phyloP scores from a whole-genome alignment of 2,797 vertebrate genomes.

The Coregonus ussuriensis region DNA sequence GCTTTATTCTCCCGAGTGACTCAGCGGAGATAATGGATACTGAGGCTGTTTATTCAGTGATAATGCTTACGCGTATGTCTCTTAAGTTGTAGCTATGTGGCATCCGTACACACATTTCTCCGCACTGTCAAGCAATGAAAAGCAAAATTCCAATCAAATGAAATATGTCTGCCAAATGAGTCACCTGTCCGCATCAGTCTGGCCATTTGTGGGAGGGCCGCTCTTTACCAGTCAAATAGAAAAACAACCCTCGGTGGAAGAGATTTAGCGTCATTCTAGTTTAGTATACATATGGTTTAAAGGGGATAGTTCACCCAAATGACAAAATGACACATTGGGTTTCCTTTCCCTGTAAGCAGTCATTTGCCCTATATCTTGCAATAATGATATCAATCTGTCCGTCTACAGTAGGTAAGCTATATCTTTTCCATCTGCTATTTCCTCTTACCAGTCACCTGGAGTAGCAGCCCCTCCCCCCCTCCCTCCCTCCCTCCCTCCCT shows the following conservation, averaged over 20 bases:
- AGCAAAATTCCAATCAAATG: conserved; percentile 4
- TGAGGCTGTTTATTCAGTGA: conserved; percentile 61
- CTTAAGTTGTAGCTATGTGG: conserved; percentile 68
- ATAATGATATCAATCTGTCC: not conserved
- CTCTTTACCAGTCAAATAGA: not conserved
- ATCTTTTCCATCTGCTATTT: too few species aligned
- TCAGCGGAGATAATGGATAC: conserved; percentile 61
- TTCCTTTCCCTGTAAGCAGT: too few species aligned
- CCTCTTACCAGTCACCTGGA: conserved; percentile 12
- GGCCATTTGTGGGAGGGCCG: not conserved
- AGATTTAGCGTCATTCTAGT: not conserved
- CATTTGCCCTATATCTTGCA: not conserved
- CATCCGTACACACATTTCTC: conserved; percentile 54
- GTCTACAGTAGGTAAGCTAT: not conserved
- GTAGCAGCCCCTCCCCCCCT: conserved; percentile 8
- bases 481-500: too few species aligned
- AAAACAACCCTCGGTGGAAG: not conserved
- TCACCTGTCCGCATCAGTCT: conserved; percentile 29
- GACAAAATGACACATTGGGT: too few species aligned
- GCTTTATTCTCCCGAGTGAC: conserved; percentile 56
- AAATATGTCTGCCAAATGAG: not conserved
- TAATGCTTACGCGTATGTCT: conserved; percentile 42
- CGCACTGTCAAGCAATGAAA: conserved; percentile 27
- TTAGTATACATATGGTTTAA: too few species aligned
- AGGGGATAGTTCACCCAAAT: too few species aligned